Percentiles rank a stretch among this genome's conserved stretches.
phyloP scores from a whole-genome alignment of 2,888 invertebrate species.

The Coelinius sp. region DNA sequence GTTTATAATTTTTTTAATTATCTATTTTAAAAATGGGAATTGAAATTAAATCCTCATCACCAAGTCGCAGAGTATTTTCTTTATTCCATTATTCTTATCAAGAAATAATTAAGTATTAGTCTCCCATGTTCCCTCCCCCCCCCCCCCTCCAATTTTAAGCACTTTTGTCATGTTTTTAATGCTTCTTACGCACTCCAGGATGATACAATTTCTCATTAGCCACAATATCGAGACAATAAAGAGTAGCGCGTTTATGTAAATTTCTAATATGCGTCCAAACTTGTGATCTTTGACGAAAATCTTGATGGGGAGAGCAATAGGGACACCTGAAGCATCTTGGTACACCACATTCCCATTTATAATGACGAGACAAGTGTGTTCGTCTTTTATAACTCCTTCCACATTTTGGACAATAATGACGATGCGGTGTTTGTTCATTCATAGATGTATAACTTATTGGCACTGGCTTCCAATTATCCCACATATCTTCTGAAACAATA shows the following conservation, averaged over 20 bases:
- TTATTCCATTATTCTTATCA: no score
- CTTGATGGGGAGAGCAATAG: background rate
- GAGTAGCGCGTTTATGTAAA: background rate
- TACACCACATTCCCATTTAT: background rate
- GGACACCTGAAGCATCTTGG: background rate
- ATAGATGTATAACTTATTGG: constrained; percentile 8
- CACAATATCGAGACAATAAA: background rate
- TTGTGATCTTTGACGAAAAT: background rate
- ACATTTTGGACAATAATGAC: constrained; percentile 71
- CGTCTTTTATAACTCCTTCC: background rate
- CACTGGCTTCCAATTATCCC: background rate
- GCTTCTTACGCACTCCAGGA: background rate
- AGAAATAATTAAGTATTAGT: no score
- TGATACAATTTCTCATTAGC: background rate
- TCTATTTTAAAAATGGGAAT: no score
- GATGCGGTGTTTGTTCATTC: constrained; percentile 37
- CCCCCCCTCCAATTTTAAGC: no score
- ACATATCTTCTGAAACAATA: background rate
- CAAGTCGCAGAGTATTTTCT: no score
- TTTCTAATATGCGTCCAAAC: background rate
- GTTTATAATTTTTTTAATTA: no score
- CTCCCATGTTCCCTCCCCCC: no score
- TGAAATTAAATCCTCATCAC: no score
- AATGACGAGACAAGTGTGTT: background rate
- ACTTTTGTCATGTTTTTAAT: background rate